Evolutionary conservation across 2,888 invertebrate species (phyloP).

Genomic region (Hyppa rectilinea): DNA sequence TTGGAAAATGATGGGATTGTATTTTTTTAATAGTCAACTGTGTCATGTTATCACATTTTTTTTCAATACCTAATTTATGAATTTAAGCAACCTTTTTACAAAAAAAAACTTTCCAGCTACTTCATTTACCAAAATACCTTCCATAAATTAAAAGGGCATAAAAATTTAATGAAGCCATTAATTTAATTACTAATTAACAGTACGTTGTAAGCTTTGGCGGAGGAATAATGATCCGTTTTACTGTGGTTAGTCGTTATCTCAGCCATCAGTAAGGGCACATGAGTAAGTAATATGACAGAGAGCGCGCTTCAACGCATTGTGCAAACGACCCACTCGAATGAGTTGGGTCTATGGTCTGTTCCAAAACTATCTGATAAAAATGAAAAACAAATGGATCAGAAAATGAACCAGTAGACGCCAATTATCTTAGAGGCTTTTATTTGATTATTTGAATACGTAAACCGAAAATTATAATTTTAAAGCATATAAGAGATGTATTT

Average conservation of each 20-base stretch:
- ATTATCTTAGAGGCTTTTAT: too few species aligned
- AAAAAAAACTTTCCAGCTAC: constrained; percentile 14
- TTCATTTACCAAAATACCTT: constrained; percentile 29
- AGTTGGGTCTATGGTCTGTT: too few species aligned
- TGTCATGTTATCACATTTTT: too few species aligned
- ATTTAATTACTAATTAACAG: constrained; percentile 63
- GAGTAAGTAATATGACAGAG: constrained; percentile 41
- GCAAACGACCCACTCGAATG: too few species aligned
- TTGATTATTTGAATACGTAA: too few species aligned
- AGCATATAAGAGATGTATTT: too few species aligned
- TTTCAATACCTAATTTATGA: too few species aligned
- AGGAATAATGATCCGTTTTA: constrained; percentile 33
- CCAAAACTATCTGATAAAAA: too few species aligned
- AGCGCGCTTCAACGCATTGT: background rate
- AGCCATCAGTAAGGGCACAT: constrained; percentile 11
- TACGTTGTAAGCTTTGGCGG: constrained; percentile 56
- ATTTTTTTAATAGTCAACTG: too few species aligned
- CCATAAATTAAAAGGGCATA: constrained; percentile 56
- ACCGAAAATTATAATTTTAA: too few species aligned
- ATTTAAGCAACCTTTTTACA: background rate
- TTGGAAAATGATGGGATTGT: background rate
- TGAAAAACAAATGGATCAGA: too few species aligned
- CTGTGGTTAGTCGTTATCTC: constrained; percentile 40
- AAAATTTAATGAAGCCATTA: constrained; percentile 63
- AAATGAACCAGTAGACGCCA: too few species aligned